Evolutionary conservation across 2,888 invertebrate species (phyloP), one percentile per base, ranked within the genome.

Genomic region (Parascotia fuliginaria): DNA sequence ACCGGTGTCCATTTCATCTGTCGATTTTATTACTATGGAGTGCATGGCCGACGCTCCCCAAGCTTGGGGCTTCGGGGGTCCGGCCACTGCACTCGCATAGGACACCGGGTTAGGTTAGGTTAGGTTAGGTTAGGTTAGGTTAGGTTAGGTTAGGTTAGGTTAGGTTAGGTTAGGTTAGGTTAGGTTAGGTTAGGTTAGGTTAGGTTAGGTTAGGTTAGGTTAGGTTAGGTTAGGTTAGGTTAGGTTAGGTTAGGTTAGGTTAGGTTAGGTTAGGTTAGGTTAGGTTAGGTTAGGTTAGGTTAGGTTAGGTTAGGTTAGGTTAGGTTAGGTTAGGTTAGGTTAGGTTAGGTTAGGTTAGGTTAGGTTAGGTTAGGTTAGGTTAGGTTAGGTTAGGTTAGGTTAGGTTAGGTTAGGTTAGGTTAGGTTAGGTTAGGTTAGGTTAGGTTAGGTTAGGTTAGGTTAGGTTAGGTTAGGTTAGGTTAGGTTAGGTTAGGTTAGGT

Each of bases 61-160:
- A n/a, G n/a, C n/a, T n/a, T n/a, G n/a, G n/a, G n/a, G n/a, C n/a
- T n/a, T n/a, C n/a, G n/a, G n/a, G n/a, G n/a, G n/a, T n/a, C n/a
- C n/a, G n/a, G n/a, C n/a, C n/a, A n/a, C n/a, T n/a, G n/a, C n/a
- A n/a, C n/a, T n/a, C n/a, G n/a, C n/a, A n/a, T n/a, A n/a, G n/a
- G n/a, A n/a, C n/a, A n/a, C n/a, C n/a, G n/a, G n/a, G n/a, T n/a
- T 33, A 33, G 33, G 33, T 33, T 33, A 33, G 33, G 33, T 33
- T 33, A 33, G 33, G 33, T 33, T 33, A 33, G 33, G 33, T 33
- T 33, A 33, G 33, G 33, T 33, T 33, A 33, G 33, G 33, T 33
- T 33, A 33, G 33, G 33, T 33, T 33, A 33, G 33, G 33, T 33
- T 33, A 33, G 33, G 33, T 33, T 33, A 33, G 33, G 33, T 33